Conservation (phyloP, 2,113 vertebrate genomes). For the Ceyx cyanopectus region DNA sequence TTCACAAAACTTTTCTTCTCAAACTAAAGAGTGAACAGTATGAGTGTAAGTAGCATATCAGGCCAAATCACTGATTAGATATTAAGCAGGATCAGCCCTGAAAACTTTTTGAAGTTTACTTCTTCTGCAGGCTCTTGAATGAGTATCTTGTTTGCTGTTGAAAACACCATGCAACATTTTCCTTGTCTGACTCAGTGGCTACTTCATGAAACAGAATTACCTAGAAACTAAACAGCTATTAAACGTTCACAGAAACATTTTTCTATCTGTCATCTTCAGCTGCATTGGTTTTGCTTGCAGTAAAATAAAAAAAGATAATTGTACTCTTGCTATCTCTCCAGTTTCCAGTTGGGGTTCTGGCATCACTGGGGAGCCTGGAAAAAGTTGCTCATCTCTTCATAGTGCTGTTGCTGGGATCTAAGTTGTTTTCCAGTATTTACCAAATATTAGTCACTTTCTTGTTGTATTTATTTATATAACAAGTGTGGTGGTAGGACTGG, state of each 20-base stretch:
- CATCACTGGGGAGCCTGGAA: background rate
- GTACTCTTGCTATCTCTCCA: background rate
- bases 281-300: background rate
- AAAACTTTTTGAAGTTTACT: background rate
- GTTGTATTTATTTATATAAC: background rate
- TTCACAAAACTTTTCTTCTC: slow-evolving; percentile 38
- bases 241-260: background rate
- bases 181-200: background rate
- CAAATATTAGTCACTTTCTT: background rate
- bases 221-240: background rate
- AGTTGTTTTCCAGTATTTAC: background rate
- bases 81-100: slow-evolving; percentile 42
- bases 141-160: background rate
- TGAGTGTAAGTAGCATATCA: background rate
- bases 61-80: slow-evolving; percentile 41
- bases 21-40: slow-evolving; percentile 6
- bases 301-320: background rate
- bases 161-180: background rate
- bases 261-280: background rate
- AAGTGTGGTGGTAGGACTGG: accelerated
- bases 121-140: background rate
- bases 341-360: background rate
- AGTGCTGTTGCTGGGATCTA: background rate
- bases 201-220: background rate
- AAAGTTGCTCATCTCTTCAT: background rate